These are phyloP conservation scores for Patagioenas fasciata DNA, from an alignment of 2,113 vertebrate species.

Conservation along the genomic window DNA sequence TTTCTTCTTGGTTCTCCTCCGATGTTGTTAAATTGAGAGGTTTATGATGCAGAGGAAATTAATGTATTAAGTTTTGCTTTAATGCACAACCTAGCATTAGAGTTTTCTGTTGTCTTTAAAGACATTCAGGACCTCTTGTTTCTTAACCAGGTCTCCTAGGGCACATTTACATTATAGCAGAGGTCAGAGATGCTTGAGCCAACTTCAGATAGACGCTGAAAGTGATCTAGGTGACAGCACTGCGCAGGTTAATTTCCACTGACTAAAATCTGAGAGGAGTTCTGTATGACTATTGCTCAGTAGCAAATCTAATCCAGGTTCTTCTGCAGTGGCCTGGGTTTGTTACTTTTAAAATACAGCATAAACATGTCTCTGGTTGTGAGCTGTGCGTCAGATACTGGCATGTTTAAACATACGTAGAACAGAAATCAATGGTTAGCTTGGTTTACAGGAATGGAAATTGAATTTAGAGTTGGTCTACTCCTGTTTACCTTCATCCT, in stretches of 20 bases:
- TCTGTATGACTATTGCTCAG: neutral
- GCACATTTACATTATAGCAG: accelerated
- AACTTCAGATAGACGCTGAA: neutral
- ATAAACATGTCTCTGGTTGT: neutral
- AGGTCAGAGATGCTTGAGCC: neutral
- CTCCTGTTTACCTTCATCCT: neutral
- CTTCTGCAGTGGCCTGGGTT: neutral
- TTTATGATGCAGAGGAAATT: neutral
- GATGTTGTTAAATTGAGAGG: neutral
- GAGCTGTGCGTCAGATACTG: neutral
- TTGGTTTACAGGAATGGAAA: neutral
- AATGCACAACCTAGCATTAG: neutral
- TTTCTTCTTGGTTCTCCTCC: neutral
- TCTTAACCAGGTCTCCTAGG: neutral
- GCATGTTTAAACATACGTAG: neutral
- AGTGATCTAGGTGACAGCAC: neutral
- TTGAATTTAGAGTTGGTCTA: neutral
- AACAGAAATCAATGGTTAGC: neutral
- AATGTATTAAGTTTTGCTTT: neutral
- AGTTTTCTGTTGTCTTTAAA: neutral
- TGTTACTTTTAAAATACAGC: neutral
- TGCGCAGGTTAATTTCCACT: neutral
- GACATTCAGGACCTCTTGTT: neutral
- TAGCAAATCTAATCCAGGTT: neutral
- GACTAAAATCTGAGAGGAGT: neutral